These are phyloP conservation scores for Pteruthius melanotis DNA, from an alignment of 2,113 vertebrate genomes.

Conservation along the genomic window DNA sequence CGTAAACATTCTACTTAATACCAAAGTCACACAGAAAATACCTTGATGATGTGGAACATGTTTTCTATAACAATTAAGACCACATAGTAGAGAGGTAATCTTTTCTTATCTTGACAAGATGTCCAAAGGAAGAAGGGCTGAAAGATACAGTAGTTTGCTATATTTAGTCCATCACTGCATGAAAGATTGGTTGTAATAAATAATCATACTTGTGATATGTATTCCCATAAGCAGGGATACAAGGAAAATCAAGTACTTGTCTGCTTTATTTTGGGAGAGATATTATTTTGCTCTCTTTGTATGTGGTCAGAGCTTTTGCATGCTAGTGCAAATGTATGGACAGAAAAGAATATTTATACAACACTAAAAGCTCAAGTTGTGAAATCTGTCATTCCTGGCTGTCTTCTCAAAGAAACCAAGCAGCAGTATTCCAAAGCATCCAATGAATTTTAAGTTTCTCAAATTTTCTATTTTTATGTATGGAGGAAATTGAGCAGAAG, in stretches of 20 bases:
- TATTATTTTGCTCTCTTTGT: not conserved
- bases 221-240: not conserved
- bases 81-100: not conserved
- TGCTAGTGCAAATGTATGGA: not conserved
- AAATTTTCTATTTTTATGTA: not conserved
- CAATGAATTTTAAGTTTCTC: not conserved
- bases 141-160: not conserved
- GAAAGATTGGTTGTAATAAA: not conserved
- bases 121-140: not conserved
- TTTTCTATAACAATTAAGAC: not conserved
- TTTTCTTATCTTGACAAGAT: not conserved
- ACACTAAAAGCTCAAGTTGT: not conserved
- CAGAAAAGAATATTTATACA: not conserved
- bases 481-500: not conserved
- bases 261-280: not conserved
- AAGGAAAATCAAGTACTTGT: not conserved
- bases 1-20: not conserved
- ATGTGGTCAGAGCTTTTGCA: not conserved
- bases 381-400: not conserved
- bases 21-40: not conserved
- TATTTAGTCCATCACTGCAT: not conserved
- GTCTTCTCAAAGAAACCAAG: not conserved
- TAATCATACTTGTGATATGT: not conserved
- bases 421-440: not conserved
- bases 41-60: not conserved